Evolutionary conservation across 1,140 invertebrate species (phyloP).

Genomic region (Calephelis virginiensis): DNA sequence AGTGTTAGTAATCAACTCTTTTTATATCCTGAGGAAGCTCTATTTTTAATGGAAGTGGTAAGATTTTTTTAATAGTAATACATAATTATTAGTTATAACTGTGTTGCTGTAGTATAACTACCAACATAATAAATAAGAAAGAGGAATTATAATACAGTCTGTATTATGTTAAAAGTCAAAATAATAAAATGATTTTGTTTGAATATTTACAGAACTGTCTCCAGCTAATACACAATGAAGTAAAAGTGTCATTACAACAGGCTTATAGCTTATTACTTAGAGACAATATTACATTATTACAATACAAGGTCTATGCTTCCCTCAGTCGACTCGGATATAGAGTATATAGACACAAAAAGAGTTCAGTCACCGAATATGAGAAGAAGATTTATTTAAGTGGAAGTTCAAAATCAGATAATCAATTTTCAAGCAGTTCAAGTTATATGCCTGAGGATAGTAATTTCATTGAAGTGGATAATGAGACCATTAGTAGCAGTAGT

Average conservation of each 20-base stretch:
- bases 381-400: conserved; percentile 19
- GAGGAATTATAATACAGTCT: no score
- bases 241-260: conserved; percentile 81
- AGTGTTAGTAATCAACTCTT: conserved; percentile 73
- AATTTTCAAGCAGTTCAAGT: neutral
- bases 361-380: conserved; percentile 16
- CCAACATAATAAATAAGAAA: no score
- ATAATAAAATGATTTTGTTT: conserved; percentile 20
- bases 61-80: conserved; percentile 29
- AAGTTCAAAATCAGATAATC: conserved; percentile 11
- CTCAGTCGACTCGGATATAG: conserved; percentile 80
- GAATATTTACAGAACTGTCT: conserved; percentile 79
- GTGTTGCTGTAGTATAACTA: no score
- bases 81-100: no score
- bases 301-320: conserved; percentile 82
- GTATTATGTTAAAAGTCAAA: no score
- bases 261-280: conserved; percentile 79
- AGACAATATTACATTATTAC: conserved; percentile 67
- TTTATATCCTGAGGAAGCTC: conserved; percentile 81
- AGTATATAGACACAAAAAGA: conserved; percentile 52
- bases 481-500: neutral
- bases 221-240: conserved; percentile 76
- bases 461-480: neutral
- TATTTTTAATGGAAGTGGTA: conserved; percentile 83
- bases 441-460: neutral